Evolutionary conservation across 2,113 vertebrate genomes (phyloP).

Genomic region (Jacana jacana): DNA sequence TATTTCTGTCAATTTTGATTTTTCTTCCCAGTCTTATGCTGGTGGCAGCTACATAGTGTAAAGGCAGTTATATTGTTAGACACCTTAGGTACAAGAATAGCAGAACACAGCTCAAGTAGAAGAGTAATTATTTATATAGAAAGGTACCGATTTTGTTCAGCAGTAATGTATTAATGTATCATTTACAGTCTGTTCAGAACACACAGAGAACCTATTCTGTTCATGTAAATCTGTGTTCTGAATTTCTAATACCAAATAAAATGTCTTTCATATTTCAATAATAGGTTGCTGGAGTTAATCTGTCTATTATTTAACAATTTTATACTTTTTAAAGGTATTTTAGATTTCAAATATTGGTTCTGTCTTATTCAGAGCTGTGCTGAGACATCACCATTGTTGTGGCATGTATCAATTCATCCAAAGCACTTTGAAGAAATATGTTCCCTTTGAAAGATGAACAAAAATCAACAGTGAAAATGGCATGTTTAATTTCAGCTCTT

Average conservation of each 20-base stretch:
- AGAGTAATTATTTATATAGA: constrained; percentile 36
- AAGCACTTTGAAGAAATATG: background rate
- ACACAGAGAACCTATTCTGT: background rate
- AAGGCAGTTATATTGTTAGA: constrained; percentile 44
- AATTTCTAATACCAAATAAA: background rate
- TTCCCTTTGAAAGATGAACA: background rate
- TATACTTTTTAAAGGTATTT: background rate
- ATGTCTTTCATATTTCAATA: background rate
- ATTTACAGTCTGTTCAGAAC: background rate
- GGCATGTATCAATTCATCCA: background rate
- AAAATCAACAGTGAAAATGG: background rate
- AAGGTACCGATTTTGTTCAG: background rate
- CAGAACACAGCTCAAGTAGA: constrained; percentile 23
- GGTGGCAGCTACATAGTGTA: constrained; percentile 47
- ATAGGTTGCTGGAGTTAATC: background rate
- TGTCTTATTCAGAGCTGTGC: background rate
- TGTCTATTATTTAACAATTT: background rate
- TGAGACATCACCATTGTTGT: background rate
- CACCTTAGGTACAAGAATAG: constrained; percentile 42
- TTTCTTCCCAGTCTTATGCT: constrained; percentile 55
- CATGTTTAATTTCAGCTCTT: background rate
- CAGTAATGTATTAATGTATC: background rate
- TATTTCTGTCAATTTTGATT: constrained; percentile 75
- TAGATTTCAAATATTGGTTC: background rate
- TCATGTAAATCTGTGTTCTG: background rate